These are phyloP conservation scores for Leptopilina myrica DNA, from an alignment of 2,888 invertebrate species.

Conservation along the genomic window DNA sequence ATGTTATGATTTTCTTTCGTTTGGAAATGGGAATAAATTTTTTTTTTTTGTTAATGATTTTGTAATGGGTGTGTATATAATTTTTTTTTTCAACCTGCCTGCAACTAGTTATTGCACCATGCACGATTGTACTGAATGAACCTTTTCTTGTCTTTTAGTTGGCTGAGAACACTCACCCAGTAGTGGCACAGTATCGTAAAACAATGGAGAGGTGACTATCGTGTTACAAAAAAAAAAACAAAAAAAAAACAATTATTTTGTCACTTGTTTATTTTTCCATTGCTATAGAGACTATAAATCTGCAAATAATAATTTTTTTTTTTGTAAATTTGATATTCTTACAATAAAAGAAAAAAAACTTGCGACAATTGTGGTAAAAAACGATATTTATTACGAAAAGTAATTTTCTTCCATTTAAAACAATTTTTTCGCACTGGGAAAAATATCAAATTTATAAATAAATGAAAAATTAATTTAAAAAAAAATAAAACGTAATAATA, in stretches of 20 bases:
- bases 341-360: background rate
- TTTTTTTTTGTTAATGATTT: background rate
- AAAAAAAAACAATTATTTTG: conserved; percentile 2
- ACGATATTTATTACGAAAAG: no score
- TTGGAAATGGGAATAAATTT: background rate
- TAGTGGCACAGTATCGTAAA: conserved; percentile 55
- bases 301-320: conserved; percentile 22
- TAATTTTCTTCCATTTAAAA: no score
- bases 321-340: background rate
- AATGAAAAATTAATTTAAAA: no score
- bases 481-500: no score
- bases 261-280: conserved; percentile 19
- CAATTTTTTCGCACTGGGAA: background rate
- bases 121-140: conserved; percentile 45
- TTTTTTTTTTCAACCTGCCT: background rate
- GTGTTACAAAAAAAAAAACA: conserved; percentile 43
- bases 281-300: background rate
- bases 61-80: background rate
- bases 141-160: conserved; percentile 53
- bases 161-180: conserved; percentile 56
- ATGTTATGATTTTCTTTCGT: background rate
- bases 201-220: conserved; percentile 61
- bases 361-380: no score
- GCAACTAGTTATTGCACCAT: conserved; percentile 4
- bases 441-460: background rate